A percentile compares a stretch with the other conserved stretches of the same genome.
Conservation (phyloP, 2,113 vertebrate genomes). For the Okapia johnstoni region DNA sequence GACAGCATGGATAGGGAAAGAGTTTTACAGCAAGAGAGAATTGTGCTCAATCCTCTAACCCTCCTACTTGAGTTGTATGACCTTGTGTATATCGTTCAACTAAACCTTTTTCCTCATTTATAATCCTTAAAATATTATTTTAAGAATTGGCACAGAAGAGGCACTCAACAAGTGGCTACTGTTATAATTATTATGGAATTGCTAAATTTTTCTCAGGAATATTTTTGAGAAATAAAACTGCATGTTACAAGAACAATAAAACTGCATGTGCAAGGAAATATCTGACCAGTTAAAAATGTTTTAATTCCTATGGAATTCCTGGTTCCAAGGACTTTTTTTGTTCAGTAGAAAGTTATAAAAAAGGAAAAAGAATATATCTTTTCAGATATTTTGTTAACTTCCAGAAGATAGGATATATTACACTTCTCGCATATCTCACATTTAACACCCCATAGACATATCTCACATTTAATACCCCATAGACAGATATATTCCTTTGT, state of each 20-base stretch:
- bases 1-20: background rate
- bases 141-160: background rate
- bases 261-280: background rate
- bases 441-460: background rate
- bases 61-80: background rate
- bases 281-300: background rate
- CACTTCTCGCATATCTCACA: background rate
- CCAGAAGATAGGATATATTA: background rate
- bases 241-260: background rate
- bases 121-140: background rate
- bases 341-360: constrained; percentile 3
- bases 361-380: background rate
- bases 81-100: background rate
- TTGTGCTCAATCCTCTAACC: background rate
- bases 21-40: background rate
- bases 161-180: background rate
- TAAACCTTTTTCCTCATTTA: background rate
- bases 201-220: background rate
- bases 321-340: background rate
- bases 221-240: constrained; percentile 2
- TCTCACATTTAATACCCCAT: background rate
- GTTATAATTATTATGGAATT: background rate
- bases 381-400: background rate
- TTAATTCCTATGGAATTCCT: constrained; percentile 4
- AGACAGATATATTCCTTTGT: background rate